Conservation (phyloP, 30 jellyfish, hydroid and myxozoan genomes). For the Euphysa ruthae region DNA sequence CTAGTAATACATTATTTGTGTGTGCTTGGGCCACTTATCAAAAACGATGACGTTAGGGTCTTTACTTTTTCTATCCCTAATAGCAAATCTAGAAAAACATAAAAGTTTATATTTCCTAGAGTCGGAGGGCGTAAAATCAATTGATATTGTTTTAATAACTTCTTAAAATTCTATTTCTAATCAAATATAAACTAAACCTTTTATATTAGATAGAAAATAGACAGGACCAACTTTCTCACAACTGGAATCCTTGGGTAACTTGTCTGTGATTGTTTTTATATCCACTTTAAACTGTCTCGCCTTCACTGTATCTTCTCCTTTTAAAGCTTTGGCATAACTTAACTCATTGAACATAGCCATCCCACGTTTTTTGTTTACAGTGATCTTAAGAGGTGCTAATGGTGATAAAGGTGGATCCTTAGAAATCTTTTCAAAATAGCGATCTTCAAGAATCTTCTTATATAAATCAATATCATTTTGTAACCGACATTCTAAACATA, state of each 20-base stretch:
- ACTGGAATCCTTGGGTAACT: slow-evolving; percentile 3
- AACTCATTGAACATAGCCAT: slow-evolving; percentile 3
- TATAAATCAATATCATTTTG: slow-evolving; percentile 53
- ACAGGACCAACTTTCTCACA: slow-evolving; percentile 45
- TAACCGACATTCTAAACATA: slow-evolving; percentile 68
- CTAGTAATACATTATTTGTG: too few species aligned
- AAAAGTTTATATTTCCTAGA: too few species aligned
- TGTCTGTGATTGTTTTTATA: neutral
- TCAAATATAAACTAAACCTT: too few species aligned
- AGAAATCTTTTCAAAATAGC: slow-evolving; percentile 49
- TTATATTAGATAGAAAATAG: slow-evolving; percentile 47
- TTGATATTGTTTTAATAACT: too few species aligned
- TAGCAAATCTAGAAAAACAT: too few species aligned
- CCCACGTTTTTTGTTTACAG: neutral
- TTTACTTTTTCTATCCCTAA: too few species aligned
- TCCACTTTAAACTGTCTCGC: slow-evolving; percentile 10
- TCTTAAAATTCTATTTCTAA: too few species aligned
- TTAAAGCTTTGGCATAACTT: slow-evolving; percentile 65
- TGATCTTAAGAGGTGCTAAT: neutral
- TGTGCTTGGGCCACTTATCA: too few species aligned
- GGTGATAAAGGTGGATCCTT: slow-evolving; percentile 43
- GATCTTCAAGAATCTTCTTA: slow-evolving; percentile 39
- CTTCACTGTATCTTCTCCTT: slow-evolving; percentile 15
- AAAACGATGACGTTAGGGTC: too few species aligned
- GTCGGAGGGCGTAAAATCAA: too few species aligned